Percentiles rank a stretch among this genome's conserved stretches.
Conservation (phyloP, 2,113 vertebrate genomes). For the Naja naja region DNA sequence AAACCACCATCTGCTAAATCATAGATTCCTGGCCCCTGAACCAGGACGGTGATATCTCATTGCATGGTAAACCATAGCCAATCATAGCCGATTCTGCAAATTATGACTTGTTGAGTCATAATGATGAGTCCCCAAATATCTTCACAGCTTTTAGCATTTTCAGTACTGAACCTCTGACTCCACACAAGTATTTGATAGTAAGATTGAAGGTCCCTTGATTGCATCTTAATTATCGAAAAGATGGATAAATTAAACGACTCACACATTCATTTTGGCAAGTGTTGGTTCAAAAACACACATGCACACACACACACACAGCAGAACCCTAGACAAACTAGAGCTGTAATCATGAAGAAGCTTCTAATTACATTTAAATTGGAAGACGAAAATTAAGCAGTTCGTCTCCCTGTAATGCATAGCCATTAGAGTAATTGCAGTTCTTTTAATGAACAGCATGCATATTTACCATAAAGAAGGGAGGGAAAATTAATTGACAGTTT, state of each 20-base stretch:
- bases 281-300: conserved; percentile 67
- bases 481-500: conserved; percentile 67
- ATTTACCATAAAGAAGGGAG: conserved; percentile 50
- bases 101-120: neutral
- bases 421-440: conserved; percentile 75
- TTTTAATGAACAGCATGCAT: conserved; percentile 71
- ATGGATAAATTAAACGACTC: conserved; percentile 79
- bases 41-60: neutral
- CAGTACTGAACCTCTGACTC: neutral
- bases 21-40: neutral
- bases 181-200: neutral
- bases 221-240: conserved; percentile 78
- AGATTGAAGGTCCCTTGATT: conserved; percentile 71
- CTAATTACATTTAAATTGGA: conserved; percentile 83
- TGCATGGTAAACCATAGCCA: neutral
- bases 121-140: neutral
- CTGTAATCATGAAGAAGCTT: conserved; percentile 77
- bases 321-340: conserved; percentile 75
- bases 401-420: conserved; percentile 78
- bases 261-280: conserved; percentile 76
- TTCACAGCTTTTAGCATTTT: neutral
- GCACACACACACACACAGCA: conserved; percentile 68
- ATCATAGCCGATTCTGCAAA: neutral
- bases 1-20: neutral
- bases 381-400: conserved; percentile 78